phyloP scores from a whole-genome alignment of 2,797 vertebrate genomes.

The Hydrophis major region DNA sequence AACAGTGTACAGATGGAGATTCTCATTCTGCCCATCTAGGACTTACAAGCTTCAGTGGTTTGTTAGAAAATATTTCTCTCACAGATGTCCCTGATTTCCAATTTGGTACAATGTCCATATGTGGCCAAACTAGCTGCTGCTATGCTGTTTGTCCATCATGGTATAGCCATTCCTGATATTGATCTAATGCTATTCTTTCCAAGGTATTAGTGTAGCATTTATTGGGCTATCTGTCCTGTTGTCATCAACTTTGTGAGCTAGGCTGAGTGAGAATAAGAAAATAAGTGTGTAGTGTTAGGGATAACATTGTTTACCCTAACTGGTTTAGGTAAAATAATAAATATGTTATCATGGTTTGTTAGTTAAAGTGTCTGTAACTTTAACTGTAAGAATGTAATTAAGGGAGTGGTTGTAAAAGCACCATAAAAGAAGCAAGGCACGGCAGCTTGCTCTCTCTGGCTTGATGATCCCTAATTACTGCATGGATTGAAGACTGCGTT shows the following conservation, averaged over 20 bases:
- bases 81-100: neutral
- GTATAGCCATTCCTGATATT: neutral
- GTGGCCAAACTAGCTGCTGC: neutral
- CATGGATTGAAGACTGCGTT: no score
- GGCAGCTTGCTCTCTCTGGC: no score
- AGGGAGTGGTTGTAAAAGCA: no score
- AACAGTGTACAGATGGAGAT: neutral
- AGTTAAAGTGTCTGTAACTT: no score
- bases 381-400: no score
- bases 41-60: neutral
- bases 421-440: no score
- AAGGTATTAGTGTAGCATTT: neutral
- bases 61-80: neutral
- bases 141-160: neutral
- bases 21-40: neutral
- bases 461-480: no score
- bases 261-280: neutral
- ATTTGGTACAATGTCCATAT: neutral
- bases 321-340: no score
- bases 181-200: neutral
- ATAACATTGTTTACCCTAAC: no score
- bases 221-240: neutral
- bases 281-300: neutral
- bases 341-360: no score
- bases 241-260: neutral